Evolutionary conservation across 2,113 vertebrate genomes (phyloP), one percentile per base, ranked within the genome.

Genomic region (Marmota monax): DNA sequence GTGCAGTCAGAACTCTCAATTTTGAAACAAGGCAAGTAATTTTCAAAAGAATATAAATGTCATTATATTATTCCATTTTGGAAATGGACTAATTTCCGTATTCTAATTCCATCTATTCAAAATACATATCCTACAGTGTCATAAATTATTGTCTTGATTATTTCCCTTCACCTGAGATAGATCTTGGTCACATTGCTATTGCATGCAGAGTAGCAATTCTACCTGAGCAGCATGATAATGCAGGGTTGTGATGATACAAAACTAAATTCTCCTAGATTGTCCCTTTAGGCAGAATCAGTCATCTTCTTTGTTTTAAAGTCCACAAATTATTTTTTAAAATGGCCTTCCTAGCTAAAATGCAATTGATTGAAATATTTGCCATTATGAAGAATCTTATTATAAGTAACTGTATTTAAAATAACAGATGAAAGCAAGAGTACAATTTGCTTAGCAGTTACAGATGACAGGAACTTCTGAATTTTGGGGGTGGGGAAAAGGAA

Each of bases 21-120:
- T 97, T 97, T 72, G 56, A 96, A 95, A 76, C n/a, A 92, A 69
- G 80, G 65, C 39, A 80, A 89, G 51, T 88, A 53, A 76, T 97
- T 96, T 94, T 87, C 86, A 80, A 87, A 92, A 84, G 56, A 94
- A 95, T 87, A 89, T 88, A 95, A 94, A 90, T 63, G 69, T 88
- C 56, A 87, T 80, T 93, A 78, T 77, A 73, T 88, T 80, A 89
- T 63, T 95, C 72, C 77, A 78, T 72, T 89, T 95, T 70, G 48
- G n/a, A 94, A 78, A 80, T 63, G 32, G n/a, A 94, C 90, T 96
- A 78, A 90, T 96, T 93, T 94, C 80, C 27, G 14, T 83, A 69
- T 94, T 94, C 67, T 92, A 87, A 90, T 87, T 91, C 88, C 20
- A 53, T 82, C 53, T 92, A 39, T 72, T 93, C 34, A 70, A 95